A percentile compares a stretch with the other conserved stretches of the same genome.
Conservation (phyloP, 2,888 invertebrate species). For the Physocephala rufipes region DNA sequence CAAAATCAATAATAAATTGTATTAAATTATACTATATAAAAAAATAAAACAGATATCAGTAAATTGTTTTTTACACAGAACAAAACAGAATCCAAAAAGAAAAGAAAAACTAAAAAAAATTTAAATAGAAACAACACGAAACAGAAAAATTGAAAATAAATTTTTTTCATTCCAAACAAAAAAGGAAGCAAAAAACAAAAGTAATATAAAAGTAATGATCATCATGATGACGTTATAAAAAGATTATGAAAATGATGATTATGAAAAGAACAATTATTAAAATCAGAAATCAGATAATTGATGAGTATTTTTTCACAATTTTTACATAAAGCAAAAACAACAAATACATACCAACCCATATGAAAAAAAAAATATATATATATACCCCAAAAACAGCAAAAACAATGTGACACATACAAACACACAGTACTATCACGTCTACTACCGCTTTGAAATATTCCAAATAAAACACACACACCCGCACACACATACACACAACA, state of each 20-base stretch:
- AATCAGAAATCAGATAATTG: constrained; percentile 33
- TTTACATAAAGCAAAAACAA: constrained; percentile 39
- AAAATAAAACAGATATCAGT: constrained; percentile 29
- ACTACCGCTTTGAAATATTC: too few relatives aligned
- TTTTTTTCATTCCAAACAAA: neutral
- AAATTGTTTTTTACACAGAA: constrained; percentile 40
- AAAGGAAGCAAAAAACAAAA: constrained; percentile 27
- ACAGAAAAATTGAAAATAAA: too few relatives aligned
- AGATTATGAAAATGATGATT: neutral
- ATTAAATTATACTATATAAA: constrained; percentile 21
- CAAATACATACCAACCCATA: too few relatives aligned
- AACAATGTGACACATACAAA: too few relatives aligned
- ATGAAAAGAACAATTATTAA: constrained; percentile 14
- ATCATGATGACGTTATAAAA: constrained; percentile 8
- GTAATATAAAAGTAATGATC: too few relatives aligned
- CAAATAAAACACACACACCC: too few relatives aligned
- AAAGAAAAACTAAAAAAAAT: too few relatives aligned
- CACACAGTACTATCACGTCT: too few relatives aligned
- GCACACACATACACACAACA: constrained; percentile 29
- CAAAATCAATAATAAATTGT: constrained; percentile 33
- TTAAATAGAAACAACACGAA: too few relatives aligned
- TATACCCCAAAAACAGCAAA: too few relatives aligned
- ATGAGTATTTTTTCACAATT: constrained; percentile 51
- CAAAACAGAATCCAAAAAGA: constrained; percentile 10
- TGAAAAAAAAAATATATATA: too few relatives aligned